Evolutionary conservation across 2,888 invertebrate genomes (phyloP), one percentile per base, ranked within the genome.

Genomic region (Druceiella hillmani): DNA sequence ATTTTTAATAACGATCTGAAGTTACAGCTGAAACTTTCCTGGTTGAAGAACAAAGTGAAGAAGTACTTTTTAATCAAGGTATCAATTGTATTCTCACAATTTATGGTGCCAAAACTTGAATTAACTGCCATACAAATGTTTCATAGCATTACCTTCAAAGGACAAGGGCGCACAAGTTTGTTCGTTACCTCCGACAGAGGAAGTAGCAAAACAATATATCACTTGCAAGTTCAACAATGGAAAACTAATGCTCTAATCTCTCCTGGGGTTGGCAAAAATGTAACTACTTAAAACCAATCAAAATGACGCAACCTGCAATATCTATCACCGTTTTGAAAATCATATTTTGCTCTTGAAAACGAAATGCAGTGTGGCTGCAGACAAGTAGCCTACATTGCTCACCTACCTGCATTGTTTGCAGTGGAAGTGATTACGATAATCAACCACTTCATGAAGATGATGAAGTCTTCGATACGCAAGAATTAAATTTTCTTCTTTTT

Each of bases 41-140:
- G 30, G 26, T 38, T 45, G 31, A 38, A 41, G 29, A 40, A 13
- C 43, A 45, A 45, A 41, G 36, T 43, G 45, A 45, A 38, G 36
- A 45, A 38, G 15, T 41, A 22, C 35, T 45, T 43, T 40, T 45
- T 40, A 45, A 44, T 38, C 36, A 37, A 30, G 36, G 29, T 36
- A 37, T 40, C 36, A 30, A 37, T 40, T 41, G 37, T 37, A 43
- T 43, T 43, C 40, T 43, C 24, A 41, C 36, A 29, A 33, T 37
- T 40, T 43, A 41, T 37, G 44, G 41, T 40, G 34, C 27, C 17
- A 44, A 41, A 44, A 37, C 22, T 38, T 31, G 20, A 38, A 37
- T 24, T 28, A 37, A 30, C 35, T 40, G 10, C 36, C 22, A 30
- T 40, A 29, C 4, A 37, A 38, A 38, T 30, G 29, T 41, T 43